These are phyloP conservation scores for Periparus ater DNA, from an alignment of 2,797 vertebrate species.

Conservation along the genomic window DNA sequence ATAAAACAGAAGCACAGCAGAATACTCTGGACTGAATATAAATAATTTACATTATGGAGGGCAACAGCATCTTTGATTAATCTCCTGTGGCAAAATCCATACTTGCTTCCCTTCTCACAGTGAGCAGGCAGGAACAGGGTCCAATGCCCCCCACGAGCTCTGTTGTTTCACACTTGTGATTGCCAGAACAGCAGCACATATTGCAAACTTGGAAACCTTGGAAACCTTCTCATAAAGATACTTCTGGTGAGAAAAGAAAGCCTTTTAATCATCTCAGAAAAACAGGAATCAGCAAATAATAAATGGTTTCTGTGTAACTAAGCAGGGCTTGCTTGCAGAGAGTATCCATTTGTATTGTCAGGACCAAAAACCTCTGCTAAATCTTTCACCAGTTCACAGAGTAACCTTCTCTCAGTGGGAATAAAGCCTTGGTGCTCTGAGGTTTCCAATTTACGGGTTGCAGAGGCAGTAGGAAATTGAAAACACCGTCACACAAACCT, in stretches of 20 bases:
- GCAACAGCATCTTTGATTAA: conserved; percentile 55
- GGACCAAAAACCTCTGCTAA: not conserved
- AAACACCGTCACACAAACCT: not conserved
- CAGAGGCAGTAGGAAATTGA: not conserved
- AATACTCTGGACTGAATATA: conserved; percentile 49
- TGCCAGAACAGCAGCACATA: not conserved
- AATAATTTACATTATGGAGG: conserved; percentile 60
- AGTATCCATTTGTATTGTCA: not conserved
- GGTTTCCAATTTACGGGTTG: not conserved
- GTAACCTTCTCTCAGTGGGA: not conserved
- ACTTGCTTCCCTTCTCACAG: conserved; percentile 18
- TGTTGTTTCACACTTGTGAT: not conserved
- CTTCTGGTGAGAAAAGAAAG: not conserved
- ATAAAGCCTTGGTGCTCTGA: not conserved
- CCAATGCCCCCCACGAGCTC: not conserved
- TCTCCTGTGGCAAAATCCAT: conserved; percentile 59
- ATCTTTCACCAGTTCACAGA: not conserved
- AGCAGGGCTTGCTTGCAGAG: not conserved
- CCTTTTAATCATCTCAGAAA: not conserved
- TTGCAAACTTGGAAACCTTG: not conserved
- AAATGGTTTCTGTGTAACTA: not conserved
- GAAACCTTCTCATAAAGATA: not conserved
- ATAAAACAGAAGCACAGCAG: conserved; percentile 64
- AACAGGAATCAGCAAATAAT: not conserved
- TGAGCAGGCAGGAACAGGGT: not conserved